Percentiles rank a stretch among this genome's conserved stretches.
phyloP scores from a whole-genome alignment of 1,140 invertebrate genomes.

The Calephelis nemesis region DNA sequence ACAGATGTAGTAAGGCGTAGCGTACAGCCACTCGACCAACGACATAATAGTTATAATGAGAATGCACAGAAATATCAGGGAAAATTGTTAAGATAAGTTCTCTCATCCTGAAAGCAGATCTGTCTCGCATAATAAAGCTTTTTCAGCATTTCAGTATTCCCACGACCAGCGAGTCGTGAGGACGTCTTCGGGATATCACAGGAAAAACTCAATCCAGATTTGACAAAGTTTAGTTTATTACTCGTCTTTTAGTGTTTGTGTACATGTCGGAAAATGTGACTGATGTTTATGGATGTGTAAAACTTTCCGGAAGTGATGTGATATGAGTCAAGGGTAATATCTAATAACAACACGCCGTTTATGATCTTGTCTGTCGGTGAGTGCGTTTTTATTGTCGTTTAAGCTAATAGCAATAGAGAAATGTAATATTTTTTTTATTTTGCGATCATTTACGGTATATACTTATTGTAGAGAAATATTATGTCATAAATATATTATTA shows the following conservation, averaged over 20 bases:
- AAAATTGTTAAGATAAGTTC: not conserved
- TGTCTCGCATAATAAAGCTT: not conserved
- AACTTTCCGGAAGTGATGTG: constrained; percentile 1
- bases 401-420: not conserved
- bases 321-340: constrained; percentile 1
- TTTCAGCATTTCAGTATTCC: constrained; percentile 31
- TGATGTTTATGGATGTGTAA: not conserved
- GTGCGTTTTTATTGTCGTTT: constrained; percentile 1
- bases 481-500: no score
- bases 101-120: constrained; percentile 6
- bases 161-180: constrained; percentile 25
- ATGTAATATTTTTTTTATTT: no score
- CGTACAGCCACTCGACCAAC: no score
- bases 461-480: no score
- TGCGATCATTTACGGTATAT: no score
- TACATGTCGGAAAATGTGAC: not conserved
- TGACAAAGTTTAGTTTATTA: constrained; percentile 17
- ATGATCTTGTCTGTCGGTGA: constrained; percentile 17
- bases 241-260: constrained; percentile 10
- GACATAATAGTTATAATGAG: not conserved
- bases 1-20: no score
- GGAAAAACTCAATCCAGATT: not conserved
- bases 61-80: not conserved
- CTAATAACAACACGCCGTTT: constrained; percentile 1
- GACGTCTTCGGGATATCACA: constrained; percentile 17